These are phyloP conservation scores for Plectus sambesii DNA, from an alignment of 1,140 invertebrate species.

Conservation along the genomic window DNA sequence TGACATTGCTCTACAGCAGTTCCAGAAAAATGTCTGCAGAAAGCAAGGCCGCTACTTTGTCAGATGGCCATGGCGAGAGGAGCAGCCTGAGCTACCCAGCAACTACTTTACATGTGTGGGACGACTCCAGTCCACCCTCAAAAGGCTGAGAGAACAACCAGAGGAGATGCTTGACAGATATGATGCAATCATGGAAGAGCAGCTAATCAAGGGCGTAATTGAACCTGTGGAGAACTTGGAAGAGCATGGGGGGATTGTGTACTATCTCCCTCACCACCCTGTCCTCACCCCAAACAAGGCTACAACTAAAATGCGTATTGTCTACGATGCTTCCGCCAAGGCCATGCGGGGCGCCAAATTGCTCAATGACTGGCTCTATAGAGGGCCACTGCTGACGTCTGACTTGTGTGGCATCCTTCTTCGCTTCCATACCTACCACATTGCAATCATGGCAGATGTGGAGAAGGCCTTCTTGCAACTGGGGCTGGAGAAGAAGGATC, in stretches of 20 bases:
- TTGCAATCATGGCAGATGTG: slow-evolving; percentile 10
- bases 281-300: no score
- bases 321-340: no score
- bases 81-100: neutral
- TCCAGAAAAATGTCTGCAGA: neutral
- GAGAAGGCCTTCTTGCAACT: slow-evolving; percentile 25
- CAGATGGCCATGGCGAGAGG: neutral
- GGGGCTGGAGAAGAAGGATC: slow-evolving; percentile 11
- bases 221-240: neutral
- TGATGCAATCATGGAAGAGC: neutral
- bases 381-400: no score
- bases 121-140: no score
- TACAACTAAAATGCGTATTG: no score
- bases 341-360: no score
- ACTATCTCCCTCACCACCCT: no score
- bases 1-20: neutral
- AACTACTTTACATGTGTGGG: neutral
- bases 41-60: neutral
- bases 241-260: no score
- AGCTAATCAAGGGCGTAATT: neutral
- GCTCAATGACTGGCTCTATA: no score
- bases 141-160: neutral
- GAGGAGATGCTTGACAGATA: no score
- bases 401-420: no score
- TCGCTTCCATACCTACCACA: slow-evolving; percentile 1